A percentile compares a stretch with the other conserved stretches of the same genome.
Conservation (phyloP, 1,140 invertebrate species). For the Ganaspis sp. region DNA sequence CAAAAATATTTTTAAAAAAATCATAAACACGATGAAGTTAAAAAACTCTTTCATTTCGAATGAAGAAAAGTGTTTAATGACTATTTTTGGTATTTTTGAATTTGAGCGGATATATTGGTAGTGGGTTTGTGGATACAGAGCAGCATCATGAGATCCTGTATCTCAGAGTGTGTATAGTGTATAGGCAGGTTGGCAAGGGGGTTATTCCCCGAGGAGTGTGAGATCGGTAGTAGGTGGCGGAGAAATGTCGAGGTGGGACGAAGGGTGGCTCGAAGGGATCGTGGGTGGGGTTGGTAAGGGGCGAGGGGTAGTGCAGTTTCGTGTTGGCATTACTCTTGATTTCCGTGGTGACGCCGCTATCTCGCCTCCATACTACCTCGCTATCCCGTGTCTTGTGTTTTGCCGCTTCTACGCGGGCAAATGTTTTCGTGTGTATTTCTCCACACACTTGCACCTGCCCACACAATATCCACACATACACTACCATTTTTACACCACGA, state of each 20-base stretch:
- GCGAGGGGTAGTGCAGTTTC: slow-evolving; percentile 76
- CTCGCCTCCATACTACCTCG: slow-evolving; percentile 61
- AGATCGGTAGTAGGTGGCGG: slow-evolving; percentile 60
- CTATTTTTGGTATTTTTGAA: no score
- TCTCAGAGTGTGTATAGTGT: not conserved
- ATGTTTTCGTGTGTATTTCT: not conserved
- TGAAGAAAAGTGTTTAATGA: no score
- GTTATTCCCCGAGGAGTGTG: slow-evolving; percentile 70
- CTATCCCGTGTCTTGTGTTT: slow-evolving; percentile 51
- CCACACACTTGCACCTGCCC: not conserved
- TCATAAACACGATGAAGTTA: no score
- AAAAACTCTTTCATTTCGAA: no score
- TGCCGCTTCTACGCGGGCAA: slow-evolving; percentile 40
- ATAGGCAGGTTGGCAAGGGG: slow-evolving; percentile 53
- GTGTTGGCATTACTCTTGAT: slow-evolving; percentile 78
- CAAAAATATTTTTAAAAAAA: no score
- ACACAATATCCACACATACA: not conserved
- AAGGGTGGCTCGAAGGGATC: slow-evolving; percentile 54
- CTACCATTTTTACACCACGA: no score
- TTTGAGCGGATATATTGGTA: no score
- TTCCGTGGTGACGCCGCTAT: slow-evolving; percentile 74
- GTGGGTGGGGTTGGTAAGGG: slow-evolving; percentile 60
- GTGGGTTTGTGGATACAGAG: no score
- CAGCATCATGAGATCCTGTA: not conserved
- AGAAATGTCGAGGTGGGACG: slow-evolving; percentile 58